phyloP scores from a whole-genome alignment of 2,113 vertebrate genomes.

The Eudyptes chrysolophus region DNA sequence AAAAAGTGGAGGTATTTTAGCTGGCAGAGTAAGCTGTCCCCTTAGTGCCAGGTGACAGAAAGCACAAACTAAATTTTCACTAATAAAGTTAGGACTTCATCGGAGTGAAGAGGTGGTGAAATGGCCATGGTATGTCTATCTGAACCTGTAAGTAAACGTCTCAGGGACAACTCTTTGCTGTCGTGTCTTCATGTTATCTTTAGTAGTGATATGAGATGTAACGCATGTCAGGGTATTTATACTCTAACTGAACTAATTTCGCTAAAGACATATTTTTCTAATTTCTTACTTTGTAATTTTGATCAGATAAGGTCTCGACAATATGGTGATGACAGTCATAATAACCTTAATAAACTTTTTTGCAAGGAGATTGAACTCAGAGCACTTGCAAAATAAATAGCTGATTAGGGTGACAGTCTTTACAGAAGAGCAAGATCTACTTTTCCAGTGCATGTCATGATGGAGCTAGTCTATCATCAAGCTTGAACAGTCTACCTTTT shows the following conservation, averaged over 20 bases:
- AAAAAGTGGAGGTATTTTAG: not conserved
- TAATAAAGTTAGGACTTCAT: not conserved
- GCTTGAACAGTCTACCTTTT: not conserved
- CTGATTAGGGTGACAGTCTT: not conserved
- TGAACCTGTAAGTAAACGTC: not conserved
- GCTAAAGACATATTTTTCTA: not conserved
- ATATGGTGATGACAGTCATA: not conserved
- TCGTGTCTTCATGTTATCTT: not conserved
- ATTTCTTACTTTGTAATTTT: not conserved
- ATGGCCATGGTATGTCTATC: not conserved
- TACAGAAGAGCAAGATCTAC: not conserved
- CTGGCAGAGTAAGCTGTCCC: not conserved
- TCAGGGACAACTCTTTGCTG: not conserved
- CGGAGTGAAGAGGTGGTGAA: not conserved
- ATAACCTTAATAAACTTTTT: not conserved
- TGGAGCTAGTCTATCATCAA: not conserved
- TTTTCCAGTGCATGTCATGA: not conserved
- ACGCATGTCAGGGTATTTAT: not conserved
- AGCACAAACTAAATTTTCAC: not conserved
- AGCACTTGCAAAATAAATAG: not conserved
- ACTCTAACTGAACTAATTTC: not conserved
- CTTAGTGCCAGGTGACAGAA: not conserved
- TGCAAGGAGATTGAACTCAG: not conserved
- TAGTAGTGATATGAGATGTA: not conserved
- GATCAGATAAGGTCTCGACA: not conserved